A percentile compares a stretch with the other conserved stretches of the same genome.
These are phyloP conservation scores for Nothoprocta perdicaria DNA, from an alignment of 2,113 vertebrate genomes.

Conservation along the genomic window DNA sequence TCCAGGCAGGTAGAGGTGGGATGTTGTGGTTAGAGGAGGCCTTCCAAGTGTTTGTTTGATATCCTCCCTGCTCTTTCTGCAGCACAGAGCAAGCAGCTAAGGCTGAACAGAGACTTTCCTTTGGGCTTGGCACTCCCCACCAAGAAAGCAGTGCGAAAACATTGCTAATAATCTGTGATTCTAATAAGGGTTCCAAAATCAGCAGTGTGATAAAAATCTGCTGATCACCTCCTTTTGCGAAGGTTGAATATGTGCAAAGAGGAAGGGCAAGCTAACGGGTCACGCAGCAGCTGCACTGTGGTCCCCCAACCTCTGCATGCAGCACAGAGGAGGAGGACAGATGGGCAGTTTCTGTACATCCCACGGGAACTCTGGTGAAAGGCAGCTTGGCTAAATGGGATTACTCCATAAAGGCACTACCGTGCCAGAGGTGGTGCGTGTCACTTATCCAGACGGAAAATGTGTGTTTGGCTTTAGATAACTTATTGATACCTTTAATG, in stretches of 20 bases:
- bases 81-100: background rate
- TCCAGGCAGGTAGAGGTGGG: background rate
- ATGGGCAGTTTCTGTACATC: background rate
- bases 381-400: background rate
- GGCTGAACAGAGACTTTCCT: background rate
- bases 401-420: background rate
- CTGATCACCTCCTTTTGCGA: background rate
- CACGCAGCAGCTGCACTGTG: background rate
- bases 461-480: constrained; percentile 16
- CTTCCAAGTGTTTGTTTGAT: background rate
- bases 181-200: background rate
- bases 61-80: background rate
- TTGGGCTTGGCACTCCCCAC: background rate
- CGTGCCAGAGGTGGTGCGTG: background rate
- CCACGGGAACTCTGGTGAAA: background rate
- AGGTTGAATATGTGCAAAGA: background rate
- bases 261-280: background rate
- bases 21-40: background rate
- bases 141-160: background rate
- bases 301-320: background rate
- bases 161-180: background rate
- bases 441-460: constrained; percentile 29
- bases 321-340: background rate
- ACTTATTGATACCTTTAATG: background rate
- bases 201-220: background rate